Percentiles rank a stretch among this genome's conserved stretches.
phyloP scores from a whole-genome alignment of 2,888 invertebrate species.

The Acrobasis repandana region DNA sequence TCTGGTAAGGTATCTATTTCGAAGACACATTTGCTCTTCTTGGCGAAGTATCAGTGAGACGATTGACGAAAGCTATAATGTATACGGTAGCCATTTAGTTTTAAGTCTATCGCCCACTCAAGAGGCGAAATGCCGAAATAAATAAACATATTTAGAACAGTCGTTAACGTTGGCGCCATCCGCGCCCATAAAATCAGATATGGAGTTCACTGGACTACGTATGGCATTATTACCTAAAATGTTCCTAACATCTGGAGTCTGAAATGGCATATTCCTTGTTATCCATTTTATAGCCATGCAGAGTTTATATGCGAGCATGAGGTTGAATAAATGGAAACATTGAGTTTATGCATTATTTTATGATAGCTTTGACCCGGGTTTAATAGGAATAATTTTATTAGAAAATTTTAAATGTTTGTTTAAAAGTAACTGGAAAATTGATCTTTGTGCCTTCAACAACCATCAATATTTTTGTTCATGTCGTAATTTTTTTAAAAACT shows the following conservation, averaged over 20 bases:
- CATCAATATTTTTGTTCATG: too few species aligned
- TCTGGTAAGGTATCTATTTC: too few species aligned
- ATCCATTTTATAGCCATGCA: background rate
- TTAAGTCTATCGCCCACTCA: constrained; percentile 21
- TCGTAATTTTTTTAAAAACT: too few species aligned
- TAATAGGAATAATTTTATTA: background rate
- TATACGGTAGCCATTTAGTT: constrained; percentile 4
- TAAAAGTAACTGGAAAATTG: too few species aligned
- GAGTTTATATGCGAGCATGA: background rate
- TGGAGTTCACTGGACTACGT: constrained; percentile 28
- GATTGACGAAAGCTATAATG: background rate
- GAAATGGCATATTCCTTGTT: background rate
- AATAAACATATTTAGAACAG: constrained; percentile 24
- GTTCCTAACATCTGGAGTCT: constrained; percentile 1
- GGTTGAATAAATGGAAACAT: background rate
- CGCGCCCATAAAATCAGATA: constrained; percentile 36
- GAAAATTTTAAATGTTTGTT: too few species aligned
- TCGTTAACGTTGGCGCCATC: constrained; percentile 22
- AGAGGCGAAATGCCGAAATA: constrained; percentile 26
- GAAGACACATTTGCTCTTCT: too few species aligned
- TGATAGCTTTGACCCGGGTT: background rate
- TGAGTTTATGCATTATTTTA: background rate
- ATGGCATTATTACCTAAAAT: constrained; percentile 30
- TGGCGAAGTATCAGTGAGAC: background rate
- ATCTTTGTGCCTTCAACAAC: too few species aligned